Conservation (phyloP, 64 coral and sea anemone genomes). For the Pocillopora damicornis region DNA sequence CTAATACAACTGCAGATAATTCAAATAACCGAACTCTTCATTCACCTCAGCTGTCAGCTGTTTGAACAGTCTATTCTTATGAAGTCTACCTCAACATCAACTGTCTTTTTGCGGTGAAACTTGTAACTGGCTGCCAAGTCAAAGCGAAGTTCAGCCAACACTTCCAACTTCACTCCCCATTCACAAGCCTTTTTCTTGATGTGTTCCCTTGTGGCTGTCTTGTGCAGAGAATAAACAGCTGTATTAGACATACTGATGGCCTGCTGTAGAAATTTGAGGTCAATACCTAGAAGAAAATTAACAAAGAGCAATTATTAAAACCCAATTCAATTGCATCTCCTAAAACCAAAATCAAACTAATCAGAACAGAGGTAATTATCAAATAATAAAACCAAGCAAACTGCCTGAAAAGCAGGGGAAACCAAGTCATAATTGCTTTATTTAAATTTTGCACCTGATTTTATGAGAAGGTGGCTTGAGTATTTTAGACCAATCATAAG, state of each 20-base stretch:
- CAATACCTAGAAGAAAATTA: constrained; percentile 68
- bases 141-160: constrained; percentile 93
- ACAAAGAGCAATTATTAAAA: not conserved
- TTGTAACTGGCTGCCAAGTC: constrained; percentile 82
- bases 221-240: constrained; percentile 93
- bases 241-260: constrained; percentile 65
- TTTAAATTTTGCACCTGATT: too few species aligned
- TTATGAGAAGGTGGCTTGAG: too few species aligned
- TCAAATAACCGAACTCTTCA: not conserved
- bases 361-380: too few species aligned
- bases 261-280: constrained; percentile 76
- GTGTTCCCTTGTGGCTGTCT: constrained; percentile 84
- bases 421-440: too few species aligned
- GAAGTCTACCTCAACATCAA: constrained; percentile 97
- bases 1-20: too few species aligned
- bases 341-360: too few species aligned
- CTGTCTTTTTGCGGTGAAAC: constrained; percentile 79
- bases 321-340: not conserved
- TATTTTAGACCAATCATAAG: too few species aligned
- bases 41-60: not conserved
- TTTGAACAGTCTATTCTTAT: constrained; percentile 68
- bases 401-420: too few species aligned
- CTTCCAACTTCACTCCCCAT: constrained; percentile 75
- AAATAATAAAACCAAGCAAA: too few species aligned
- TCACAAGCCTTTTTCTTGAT: constrained; percentile 63